Percentiles rank a stretch among this genome's conserved stretches.
phyloP scores from a whole-genome alignment of 1,140 invertebrate species.

The Gryon sp. region DNA sequence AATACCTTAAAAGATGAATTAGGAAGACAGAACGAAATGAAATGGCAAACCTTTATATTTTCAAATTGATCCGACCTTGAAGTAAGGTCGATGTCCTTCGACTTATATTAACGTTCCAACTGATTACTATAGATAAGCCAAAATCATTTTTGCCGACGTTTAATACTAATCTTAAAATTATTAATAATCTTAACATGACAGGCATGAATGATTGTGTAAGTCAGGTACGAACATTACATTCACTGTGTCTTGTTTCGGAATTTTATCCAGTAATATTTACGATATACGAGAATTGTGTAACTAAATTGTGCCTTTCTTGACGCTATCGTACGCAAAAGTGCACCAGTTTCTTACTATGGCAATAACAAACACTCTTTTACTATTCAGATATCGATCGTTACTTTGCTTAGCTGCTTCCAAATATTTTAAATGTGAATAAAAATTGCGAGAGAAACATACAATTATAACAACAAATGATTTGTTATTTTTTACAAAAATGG shows the following conservation, averaged over 20 bases:
- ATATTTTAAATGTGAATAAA: no score
- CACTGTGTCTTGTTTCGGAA: constrained; percentile 15
- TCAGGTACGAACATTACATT: constrained; percentile 21
- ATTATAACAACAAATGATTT: no score
- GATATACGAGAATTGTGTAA: no score
- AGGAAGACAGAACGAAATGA: constrained; percentile 40
- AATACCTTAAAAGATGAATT: constrained; percentile 58
- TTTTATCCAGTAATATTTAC: no score
- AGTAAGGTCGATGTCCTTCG: constrained; percentile 55
- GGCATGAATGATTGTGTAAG: constrained; percentile 38
- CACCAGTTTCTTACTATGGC: no score
- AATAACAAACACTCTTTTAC: no score
- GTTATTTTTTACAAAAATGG: no score
- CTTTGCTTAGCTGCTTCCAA: no score
- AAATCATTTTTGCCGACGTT: constrained; percentile 36
- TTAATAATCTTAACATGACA: constrained; percentile 52
- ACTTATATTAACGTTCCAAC: constrained; percentile 48
- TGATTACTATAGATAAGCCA: constrained; percentile 49
- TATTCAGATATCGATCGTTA: no score
- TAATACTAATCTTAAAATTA: constrained; percentile 51
- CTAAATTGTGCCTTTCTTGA: no score
- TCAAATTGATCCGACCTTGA: constrained; percentile 63
- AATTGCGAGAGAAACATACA: no score
- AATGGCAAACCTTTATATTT: constrained; percentile 50
- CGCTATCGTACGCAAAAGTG: no score